Base-by-base conservation (phyloP, 2,113 vertebrate species). In the Chionodraco myersi region DNA sequence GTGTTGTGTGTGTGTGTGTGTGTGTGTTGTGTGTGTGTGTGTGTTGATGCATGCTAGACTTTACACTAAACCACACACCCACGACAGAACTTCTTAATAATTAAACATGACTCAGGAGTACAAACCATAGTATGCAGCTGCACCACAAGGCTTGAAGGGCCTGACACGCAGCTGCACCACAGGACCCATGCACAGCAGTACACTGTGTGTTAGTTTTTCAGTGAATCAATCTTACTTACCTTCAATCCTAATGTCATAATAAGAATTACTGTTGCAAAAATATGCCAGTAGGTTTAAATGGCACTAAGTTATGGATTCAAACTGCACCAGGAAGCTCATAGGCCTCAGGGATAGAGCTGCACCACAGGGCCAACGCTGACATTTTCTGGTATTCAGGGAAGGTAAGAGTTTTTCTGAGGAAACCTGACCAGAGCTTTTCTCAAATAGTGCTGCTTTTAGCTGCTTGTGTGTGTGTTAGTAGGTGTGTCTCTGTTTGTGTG, bases 361-460 rank as follows among this genome's bases (percentile, higher is more conserved):
- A 67, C 68, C 80, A 77, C 64, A 57, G 74, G 77, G 67, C 84
- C 62, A 51, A 73, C 21, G 21, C 63, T 74, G 75, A 82, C 80
- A 88, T 68, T 61, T 16, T 0, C 63, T 75, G 45, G 85, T 80
- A 83, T 83, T 87, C 76, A 72, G 78, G 68, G 81, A 87, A 85
- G 73, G 69, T 63, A 86, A 80, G 69, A 67, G 49, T 85, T 88
- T 70, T 75, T 85, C 79, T 80, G 54, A 79, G 60, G 49, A 53
- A 79, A 86, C 76, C 83, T 87, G 82, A 91, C 88, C 85, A 84
- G 83, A 84, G 75, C 36, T 53, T 58, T 71, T 89, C 84, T 83
- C 86, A 92, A 93, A 91, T 86, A 90, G 85, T 88, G 76, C 90
- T 86, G 84, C 63, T 80, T 69, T 93, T 76, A 86, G 88, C 60